Evolutionary conservation across 2,888 invertebrate genomes (phyloP), one percentile per base, ranked within the genome.

Genomic region (Deilephila elpenor): DNA sequence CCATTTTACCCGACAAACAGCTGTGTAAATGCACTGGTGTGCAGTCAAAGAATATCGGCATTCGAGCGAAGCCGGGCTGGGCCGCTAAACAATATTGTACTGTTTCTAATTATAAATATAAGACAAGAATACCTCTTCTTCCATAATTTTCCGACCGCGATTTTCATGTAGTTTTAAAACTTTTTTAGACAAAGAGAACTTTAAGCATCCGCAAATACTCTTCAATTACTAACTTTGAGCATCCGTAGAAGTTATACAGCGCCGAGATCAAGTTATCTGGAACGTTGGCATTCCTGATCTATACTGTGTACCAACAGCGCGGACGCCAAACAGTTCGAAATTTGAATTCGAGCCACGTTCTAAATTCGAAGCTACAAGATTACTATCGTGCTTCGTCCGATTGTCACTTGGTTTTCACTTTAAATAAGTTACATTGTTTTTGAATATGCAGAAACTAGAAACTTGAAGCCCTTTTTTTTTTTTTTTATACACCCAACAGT

Each of bases 311-410:
- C 51, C 67, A 67, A 67, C 25, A 67, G 44, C 51, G 25, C 25
- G 67, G 67, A 67, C 37, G 56, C 64, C 72, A 73, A 73, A 73
- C 72, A 67, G 64, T 73, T 67, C 72, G 44, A 64, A 71, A 71
- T 74, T 74, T 44, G 71, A 71, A 74, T 74, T 71, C 71, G 29
- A 71, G 59, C 51, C 53, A 70, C 70, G 61, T 71, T 71, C 61
- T 20, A 53, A 74, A 64, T 70, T 64, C 59, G 64, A 56, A 56
- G 25, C 14, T 53, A 53, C 53, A 53, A 44, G 62, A 56, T 56
- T 53, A 62, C 72, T 19, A 62, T 7, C 20, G 19, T 56, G n/a
- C 34, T 29, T 71, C 70, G 32, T 4, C 11, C 5, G n/a, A 11
- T 51, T 62, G 32, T 62, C 61, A n/a, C 8, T n/a, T 32, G 29